These are phyloP conservation scores for Drosophila mimica DNA, from an alignment of 2,888 invertebrate species.

Conservation along the genomic window DNA sequence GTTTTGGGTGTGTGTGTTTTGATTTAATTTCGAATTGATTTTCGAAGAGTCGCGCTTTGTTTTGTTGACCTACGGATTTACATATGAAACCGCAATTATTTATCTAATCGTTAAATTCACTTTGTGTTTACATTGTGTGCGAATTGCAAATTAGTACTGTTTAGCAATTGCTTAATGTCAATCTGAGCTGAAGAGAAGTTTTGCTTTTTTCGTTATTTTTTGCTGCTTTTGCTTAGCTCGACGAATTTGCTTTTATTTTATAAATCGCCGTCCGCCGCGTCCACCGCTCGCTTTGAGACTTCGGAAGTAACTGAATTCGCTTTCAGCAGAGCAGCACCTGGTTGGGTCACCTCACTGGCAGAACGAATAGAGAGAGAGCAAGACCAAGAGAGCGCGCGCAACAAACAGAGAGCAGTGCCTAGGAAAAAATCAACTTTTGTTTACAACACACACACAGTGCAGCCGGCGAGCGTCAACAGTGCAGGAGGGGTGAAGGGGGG, in stretches of 20 bases:
- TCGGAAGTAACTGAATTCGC: slow-evolving; percentile 83
- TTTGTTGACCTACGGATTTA: slow-evolving; percentile 63
- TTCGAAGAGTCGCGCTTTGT: slow-evolving; percentile 46
- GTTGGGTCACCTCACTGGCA: slow-evolving; percentile 80
- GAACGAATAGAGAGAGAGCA: slow-evolving; percentile 16
- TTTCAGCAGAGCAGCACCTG: slow-evolving; percentile 78
- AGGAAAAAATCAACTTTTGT: slow-evolving; percentile 66
- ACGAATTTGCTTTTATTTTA: slow-evolving; percentile 34
- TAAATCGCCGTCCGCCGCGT: slow-evolving; percentile 55
- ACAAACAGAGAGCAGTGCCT: slow-evolving; percentile 41
- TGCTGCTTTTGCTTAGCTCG: slow-evolving; percentile 48
- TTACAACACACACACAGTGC: slow-evolving; percentile 54
- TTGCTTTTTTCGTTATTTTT: slow-evolving; percentile 47
- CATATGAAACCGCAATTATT: slow-evolving; percentile 72
- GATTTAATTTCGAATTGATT: slow-evolving; percentile 76
- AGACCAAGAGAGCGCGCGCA: slow-evolving; percentile 38
- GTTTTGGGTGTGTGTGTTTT: slow-evolving; percentile 56
- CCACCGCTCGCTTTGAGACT: slow-evolving; percentile 79
- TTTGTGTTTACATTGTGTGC: slow-evolving; percentile 29
- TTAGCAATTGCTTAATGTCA: slow-evolving; percentile 33
- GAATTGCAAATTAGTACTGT: slow-evolving; percentile 25
- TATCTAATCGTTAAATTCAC: slow-evolving; percentile 36
- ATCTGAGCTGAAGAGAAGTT: slow-evolving; percentile 33
- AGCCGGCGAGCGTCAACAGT: slow-evolving; percentile 48
- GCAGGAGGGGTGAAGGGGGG: slow-evolving; percentile 1